Evolutionary conservation across 2,797 vertebrate species (phyloP), one percentile per base, ranked within the genome.

Genomic region (Poecilia velifera): DNA sequence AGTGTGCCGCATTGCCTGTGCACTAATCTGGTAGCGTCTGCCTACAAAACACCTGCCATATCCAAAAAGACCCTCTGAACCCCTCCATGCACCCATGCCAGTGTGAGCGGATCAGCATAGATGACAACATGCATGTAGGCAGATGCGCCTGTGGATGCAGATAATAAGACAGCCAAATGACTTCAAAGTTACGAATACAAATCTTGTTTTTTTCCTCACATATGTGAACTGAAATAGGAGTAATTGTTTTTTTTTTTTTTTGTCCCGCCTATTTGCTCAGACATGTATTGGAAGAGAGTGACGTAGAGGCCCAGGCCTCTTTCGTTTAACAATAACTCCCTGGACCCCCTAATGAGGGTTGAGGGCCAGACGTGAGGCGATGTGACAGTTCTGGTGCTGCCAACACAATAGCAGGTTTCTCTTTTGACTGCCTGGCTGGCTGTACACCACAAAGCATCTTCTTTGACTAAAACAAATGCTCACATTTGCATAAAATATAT

Each of bases 371-470:
- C 95, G 89, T 95, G 95, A 96, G 89, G 93, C 93, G 89, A 95
- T 95, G 94, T 96, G 96, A 96, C 96, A 96, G 95, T 95, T 96
- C 92, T 95, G 91, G 94, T 95, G 92, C 92, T 92, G 90, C 89
- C 31, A 28, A 95, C 94, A 96, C 95, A 96, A 96, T 95, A 86
- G 93, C 91, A 91, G 85, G 88, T 93, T 94, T 95, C 93, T 92
- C 86, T 90, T 91, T 91, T 90, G 87, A 91, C 82, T 89, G 92
- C 88, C 82, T 88, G 82, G 82, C 87, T 89, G 85, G 81, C 76
- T 86, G 53, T 59, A 82, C 4, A 34, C 78, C 82, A 76, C 76
- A 47, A 81, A 90, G 75, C 78, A 85, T 78, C 88, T 90, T 90
- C 83, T 87, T 91, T 90, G 53, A 46, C 82, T 76, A 72, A 78